phyloP scores from a whole-genome alignment of 2,888 invertebrate genomes.

The Bellardia pandia region DNA sequence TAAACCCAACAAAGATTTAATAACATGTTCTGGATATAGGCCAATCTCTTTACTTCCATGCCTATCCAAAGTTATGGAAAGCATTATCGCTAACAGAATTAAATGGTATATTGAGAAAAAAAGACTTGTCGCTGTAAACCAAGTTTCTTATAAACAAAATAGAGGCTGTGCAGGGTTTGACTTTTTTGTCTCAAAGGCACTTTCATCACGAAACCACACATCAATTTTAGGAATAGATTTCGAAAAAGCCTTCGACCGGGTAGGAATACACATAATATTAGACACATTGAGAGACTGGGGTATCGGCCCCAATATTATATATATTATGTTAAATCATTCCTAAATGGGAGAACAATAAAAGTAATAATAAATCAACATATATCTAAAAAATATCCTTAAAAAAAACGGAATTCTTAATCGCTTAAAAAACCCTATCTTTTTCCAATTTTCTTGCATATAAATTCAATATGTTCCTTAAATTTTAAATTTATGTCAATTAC shows the following conservation, averaged over 20 bases:
- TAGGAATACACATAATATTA: constrained; percentile 57
- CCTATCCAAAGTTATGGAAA: not conserved
- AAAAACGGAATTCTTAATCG: constrained; percentile 38
- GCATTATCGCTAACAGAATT: not conserved
- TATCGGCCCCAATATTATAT: constrained; percentile 30
- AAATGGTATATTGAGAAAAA: not conserved
- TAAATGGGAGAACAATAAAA: not conserved
- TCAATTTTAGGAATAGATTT: constrained; percentile 46
- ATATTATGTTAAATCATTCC: not conserved
- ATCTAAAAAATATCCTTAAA: constrained; percentile 45
- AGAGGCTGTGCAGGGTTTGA: not conserved
- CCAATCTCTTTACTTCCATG: not conserved
- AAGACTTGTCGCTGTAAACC: not conserved
- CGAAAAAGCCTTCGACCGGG: constrained; percentile 46
- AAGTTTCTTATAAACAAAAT: not conserved
- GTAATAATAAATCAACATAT: not conserved
- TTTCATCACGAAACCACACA: constrained; percentile 39
- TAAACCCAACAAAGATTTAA: constrained; percentile 4
- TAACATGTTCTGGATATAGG: not conserved
- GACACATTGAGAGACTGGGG: constrained; percentile 8
- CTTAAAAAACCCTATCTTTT: too few species aligned
- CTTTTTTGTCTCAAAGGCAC: too few species aligned
- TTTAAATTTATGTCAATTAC: too few species aligned
- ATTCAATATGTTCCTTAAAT: too few species aligned
- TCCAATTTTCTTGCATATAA: too few species aligned